These are phyloP conservation scores for Oreotrochilus melanogaster DNA, from an alignment of 2,113 vertebrate species.

Conservation along the genomic window DNA sequence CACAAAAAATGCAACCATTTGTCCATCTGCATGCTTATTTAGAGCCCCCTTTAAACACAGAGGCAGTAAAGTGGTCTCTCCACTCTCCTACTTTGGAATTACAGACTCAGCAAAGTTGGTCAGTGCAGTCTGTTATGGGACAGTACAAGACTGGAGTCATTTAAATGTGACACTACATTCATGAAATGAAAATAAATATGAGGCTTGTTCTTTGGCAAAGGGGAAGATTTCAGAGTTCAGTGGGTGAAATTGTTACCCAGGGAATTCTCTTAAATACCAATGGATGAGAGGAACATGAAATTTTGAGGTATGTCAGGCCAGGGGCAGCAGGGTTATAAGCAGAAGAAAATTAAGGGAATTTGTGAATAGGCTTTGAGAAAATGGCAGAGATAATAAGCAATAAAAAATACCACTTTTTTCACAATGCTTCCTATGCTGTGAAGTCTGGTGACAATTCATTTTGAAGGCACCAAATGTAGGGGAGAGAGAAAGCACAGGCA, in stretches of 20 bases:
- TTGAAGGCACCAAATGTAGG: not conserved
- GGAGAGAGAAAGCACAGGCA: not conserved
- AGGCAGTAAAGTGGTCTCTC: not conserved
- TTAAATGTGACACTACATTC: not conserved
- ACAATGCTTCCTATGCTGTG: not conserved
- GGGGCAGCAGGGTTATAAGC: not conserved
- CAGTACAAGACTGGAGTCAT: not conserved
- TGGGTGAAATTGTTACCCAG: not conserved
- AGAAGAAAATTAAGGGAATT: not conserved
- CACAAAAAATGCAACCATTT: not conserved
- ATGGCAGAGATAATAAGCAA: not conserved
- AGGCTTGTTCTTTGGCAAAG: not conserved
- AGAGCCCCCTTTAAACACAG: not conserved
- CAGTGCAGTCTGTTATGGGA: not conserved
- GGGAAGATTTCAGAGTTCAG: not conserved
- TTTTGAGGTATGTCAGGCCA: not conserved
- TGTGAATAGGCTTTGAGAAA: not conserved
- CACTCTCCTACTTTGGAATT: not conserved
- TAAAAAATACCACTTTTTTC: not conserved
- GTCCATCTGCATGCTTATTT: not conserved
- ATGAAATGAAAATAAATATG: constrained; percentile 1
- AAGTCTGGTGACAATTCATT: not conserved
- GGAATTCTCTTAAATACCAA: not conserved
- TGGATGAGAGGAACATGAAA: not conserved
- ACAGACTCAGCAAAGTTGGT: not conserved